A percentile compares a stretch with the other conserved stretches of the same genome.
Evolutionary conservation across 2,113 vertebrate genomes (phyloP).

Genomic region (Dinomys branickii): DNA sequence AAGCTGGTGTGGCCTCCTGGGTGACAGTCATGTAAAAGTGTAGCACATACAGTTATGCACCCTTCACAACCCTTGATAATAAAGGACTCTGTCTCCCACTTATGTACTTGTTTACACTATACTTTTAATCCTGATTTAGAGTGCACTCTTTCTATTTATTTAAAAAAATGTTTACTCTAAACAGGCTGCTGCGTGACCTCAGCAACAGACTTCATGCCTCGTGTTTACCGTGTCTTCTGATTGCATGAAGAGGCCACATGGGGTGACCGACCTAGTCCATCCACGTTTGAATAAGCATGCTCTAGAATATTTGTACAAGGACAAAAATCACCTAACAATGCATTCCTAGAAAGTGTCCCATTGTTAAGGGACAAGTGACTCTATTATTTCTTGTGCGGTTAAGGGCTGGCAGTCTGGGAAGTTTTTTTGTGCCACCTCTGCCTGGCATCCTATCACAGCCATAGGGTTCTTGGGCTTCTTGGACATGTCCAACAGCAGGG

Average conservation of each 20-base stretch:
- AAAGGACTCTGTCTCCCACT: not conserved
- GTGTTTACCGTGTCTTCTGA: not conserved
- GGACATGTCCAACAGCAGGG: not conserved
- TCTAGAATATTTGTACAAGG: not conserved
- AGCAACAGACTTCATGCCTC: not conserved
- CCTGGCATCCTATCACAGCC: not conserved
- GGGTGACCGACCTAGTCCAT: fast-evolving
- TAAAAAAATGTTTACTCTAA: not conserved
- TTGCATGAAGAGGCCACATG: not conserved
- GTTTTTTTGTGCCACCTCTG: not conserved
- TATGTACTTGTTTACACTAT: not conserved
- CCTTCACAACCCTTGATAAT: not conserved
- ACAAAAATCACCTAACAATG: not conserved
- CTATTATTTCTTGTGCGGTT: not conserved
- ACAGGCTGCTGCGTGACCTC: not conserved
- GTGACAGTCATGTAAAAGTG: not conserved
- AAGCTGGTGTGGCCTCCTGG: too few relatives aligned
- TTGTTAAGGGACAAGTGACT: not conserved
- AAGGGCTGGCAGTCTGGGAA: not conserved
- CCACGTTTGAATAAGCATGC: too few relatives aligned
- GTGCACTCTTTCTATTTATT: not conserved
- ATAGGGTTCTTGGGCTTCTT: not conserved
- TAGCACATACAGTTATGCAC: not conserved
- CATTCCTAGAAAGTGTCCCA: not conserved
- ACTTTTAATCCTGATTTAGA: not conserved